Evolutionary conservation across 2,113 vertebrate species (phyloP).

Genomic region (Microcebus tavaratra): DNA sequence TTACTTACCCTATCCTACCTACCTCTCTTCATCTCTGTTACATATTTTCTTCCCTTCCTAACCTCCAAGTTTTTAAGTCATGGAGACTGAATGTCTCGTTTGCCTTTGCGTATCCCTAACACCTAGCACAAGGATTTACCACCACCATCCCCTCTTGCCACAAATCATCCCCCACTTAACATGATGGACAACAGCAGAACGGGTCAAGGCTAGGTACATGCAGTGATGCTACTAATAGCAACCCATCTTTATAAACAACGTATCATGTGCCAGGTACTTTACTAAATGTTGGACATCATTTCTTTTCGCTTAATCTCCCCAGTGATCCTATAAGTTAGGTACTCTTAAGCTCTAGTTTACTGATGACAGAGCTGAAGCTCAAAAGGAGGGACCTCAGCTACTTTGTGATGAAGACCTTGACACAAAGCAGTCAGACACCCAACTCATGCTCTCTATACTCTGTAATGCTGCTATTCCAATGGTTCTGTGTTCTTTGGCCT

Average conservation of each 20-base stretch:
- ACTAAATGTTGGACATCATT: not conserved
- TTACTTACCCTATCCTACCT: not conserved
- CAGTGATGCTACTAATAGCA: not conserved
- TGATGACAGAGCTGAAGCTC: not conserved
- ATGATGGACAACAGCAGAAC: not conserved
- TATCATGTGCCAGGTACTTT: not conserved
- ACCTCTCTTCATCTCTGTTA: not conserved
- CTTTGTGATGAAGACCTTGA: not conserved
- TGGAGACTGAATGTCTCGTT: not conserved
- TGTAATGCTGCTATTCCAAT: not conserved
- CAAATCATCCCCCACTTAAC: not conserved
- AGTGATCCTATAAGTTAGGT: not conserved
- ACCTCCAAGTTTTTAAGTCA: not conserved
- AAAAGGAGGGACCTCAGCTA: not conserved
- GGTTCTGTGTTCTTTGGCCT: not conserved
- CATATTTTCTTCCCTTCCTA: not conserved
- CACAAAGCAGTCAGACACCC: not conserved
- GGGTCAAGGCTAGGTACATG: not conserved
- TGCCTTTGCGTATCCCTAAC: not conserved
- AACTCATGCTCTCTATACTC: too few relatives aligned
- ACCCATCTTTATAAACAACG: not conserved
- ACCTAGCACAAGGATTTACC: not conserved
- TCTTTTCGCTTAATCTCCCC: not conserved
- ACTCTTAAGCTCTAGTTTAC: not conserved
- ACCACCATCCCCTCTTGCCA: not conserved